phyloP scores from a whole-genome alignment of 2,888 invertebrate genomes.

The Euzophera pinguis region DNA sequence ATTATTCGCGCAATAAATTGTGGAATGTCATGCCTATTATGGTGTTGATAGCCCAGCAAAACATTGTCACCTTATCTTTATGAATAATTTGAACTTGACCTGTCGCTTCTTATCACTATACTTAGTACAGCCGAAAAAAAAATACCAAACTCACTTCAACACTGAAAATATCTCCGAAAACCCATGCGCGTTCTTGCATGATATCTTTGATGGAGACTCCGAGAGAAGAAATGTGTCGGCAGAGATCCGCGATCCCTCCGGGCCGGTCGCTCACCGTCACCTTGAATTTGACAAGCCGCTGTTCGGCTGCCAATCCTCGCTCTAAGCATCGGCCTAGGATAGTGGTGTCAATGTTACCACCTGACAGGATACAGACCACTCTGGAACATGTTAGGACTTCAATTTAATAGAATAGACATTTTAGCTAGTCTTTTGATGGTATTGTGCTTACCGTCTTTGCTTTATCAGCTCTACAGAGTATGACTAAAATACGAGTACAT shows the following conservation, averaged over 20 bases:
- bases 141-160: constrained; percentile 48
- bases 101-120: too few species aligned
- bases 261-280: constrained; percentile 90
- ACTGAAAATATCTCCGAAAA: constrained; percentile 91
- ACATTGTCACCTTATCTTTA: too few species aligned
- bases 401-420: too few species aligned
- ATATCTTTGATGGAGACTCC: constrained; percentile 97
- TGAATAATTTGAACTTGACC: too few species aligned
- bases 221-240: constrained; percentile 85
- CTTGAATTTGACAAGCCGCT: constrained; percentile 81
- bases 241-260: constrained; percentile 92
- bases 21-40: too few species aligned
- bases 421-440: too few species aligned
- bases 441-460: too few species aligned
- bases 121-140: too few species aligned
- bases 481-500: too few species aligned
- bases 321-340: constrained; percentile 93
- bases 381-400: constrained; percentile 58
- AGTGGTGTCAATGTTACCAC: constrained; percentile 96
- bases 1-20: too few species aligned
- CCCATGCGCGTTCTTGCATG: constrained; percentile 97
- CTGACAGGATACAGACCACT: constrained; percentile 90
- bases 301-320: constrained; percentile 92
- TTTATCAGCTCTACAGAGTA: too few species aligned
- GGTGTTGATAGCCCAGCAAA: too few species aligned